These are phyloP conservation scores for Lochmaea capreae DNA, from an alignment of 2,888 invertebrate species.

Conservation along the genomic window DNA sequence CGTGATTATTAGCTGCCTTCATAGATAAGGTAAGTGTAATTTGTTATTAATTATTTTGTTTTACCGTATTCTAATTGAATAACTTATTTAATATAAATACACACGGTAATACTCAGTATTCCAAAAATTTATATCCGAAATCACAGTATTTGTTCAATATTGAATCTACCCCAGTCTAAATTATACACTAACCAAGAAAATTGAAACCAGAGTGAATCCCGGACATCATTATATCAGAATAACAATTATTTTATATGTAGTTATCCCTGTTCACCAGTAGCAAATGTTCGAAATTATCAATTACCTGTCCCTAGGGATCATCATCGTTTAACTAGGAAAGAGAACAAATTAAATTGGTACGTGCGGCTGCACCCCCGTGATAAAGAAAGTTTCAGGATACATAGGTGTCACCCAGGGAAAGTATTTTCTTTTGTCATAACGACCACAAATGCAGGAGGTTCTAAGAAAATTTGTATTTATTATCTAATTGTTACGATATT, in stretches of 20 bases:
- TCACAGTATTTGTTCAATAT: no score
- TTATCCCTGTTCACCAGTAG: background rate
- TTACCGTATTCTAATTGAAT: no score
- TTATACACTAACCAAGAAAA: background rate
- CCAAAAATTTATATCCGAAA: no score
- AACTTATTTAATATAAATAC: no score
- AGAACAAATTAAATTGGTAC: conserved; percentile 39
- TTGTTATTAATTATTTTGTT: no score
- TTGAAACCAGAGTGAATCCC: background rate
- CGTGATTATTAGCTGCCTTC: no score
- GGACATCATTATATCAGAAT: conserved; percentile 12
- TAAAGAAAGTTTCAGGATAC: background rate
- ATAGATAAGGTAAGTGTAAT: no score
- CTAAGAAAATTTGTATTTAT: no score
- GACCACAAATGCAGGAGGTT: background rate
- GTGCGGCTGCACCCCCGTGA: conserved; percentile 32
- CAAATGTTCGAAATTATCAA: conserved; percentile 25
- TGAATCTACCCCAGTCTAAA: no score
- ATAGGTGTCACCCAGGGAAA: background rate
- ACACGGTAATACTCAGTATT: no score
- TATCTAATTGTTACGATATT: no score
- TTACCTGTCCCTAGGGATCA: conserved; percentile 29
- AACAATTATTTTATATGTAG: conserved; percentile 12
- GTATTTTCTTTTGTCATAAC: background rate
- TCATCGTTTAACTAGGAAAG: conserved; percentile 28